A percentile compares a stretch with the other conserved stretches of the same genome.
Evolutionary conservation across 1,140 invertebrate genomes (phyloP).

Genomic region (Drosophila elegans): DNA sequence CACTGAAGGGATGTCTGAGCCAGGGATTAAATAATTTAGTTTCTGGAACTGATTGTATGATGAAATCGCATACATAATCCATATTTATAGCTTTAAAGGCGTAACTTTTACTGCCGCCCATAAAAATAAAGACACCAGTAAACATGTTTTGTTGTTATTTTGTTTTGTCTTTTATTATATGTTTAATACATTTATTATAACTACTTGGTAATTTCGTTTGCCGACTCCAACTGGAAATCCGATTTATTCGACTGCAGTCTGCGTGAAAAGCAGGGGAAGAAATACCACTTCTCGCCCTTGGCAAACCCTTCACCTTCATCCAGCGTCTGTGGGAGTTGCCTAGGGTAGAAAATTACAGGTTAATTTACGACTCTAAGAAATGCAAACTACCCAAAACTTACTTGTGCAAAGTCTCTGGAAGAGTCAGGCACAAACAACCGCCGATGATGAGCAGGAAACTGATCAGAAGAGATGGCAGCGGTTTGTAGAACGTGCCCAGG

Average conservation of each 20-base stretch:
- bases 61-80: slow-evolving; percentile 4
- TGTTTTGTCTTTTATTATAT: slow-evolving; percentile 21
- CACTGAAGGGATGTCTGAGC: slow-evolving; percentile 9
- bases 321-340: slow-evolving; percentile 86
- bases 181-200: slow-evolving; percentile 8
- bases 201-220: slow-evolving; percentile 23
- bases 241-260: slow-evolving; percentile 15
- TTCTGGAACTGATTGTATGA: not conserved
- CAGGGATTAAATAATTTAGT: not conserved
- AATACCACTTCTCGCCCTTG: slow-evolving; percentile 84
- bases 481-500: slow-evolving; percentile 85
- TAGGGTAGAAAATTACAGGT: slow-evolving; percentile 1
- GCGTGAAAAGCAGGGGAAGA: slow-evolving; percentile 58
- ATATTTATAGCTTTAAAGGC: not conserved
- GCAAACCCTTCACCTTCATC: slow-evolving; percentile 87
- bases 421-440: slow-evolving; percentile 86
- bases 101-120: not conserved
- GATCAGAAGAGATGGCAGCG: slow-evolving; percentile 86
- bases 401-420: slow-evolving; percentile 87
- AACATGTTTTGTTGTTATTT: slow-evolving; percentile 10
- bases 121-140: not conserved
- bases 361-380: too few relatives aligned
- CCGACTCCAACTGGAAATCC: slow-evolving; percentile 28
- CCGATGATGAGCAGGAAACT: slow-evolving; percentile 86
- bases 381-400: slow-evolving; percentile 20